Evolutionary conservation across 2,113 vertebrate species (phyloP).

Genomic region (Terrapene triunguis): DNA sequence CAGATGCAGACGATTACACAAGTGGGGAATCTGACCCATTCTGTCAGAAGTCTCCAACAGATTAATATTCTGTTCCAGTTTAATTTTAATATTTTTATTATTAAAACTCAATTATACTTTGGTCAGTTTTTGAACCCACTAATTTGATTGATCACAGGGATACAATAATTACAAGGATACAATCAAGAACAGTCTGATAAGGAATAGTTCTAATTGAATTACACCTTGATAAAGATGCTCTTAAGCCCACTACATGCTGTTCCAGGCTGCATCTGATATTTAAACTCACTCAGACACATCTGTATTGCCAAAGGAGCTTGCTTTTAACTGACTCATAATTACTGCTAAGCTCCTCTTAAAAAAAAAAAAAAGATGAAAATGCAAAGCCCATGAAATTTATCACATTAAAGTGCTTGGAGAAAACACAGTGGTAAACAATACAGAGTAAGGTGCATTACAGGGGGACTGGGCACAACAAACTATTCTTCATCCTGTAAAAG

Average conservation of each 20-base stretch:
- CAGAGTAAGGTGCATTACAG: neutral
- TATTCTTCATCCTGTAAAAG: constrained; percentile 61
- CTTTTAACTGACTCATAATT: constrained; percentile 78
- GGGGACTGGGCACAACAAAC: neutral
- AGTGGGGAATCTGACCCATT: neutral
- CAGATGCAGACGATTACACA: neutral
- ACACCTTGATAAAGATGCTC: constrained; percentile 46
- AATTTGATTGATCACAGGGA: constrained; percentile 54
- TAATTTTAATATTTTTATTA: constrained; percentile 4
- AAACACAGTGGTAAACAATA: constrained; percentile 39
- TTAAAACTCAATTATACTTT: neutral
- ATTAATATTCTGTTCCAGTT: constrained; percentile 2
- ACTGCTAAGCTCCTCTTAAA: constrained; percentile 80
- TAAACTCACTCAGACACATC: neutral
- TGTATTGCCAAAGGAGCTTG: neutral
- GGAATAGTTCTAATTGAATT: constrained; percentile 63
- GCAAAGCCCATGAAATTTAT: constrained; percentile 58
- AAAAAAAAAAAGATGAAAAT: constrained; percentile 71
- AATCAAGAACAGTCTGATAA: constrained; percentile 52
- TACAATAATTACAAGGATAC: constrained; percentile 59
- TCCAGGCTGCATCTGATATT: constrained; percentile 49
- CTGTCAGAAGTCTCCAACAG: neutral
- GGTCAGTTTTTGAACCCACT: constrained; percentile 32
- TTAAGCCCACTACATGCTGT: constrained; percentile 52
- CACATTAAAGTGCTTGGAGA: constrained; percentile 62